Conservation (phyloP, 2,888 invertebrate genomes). For the Drosophila melanosoma region DNA sequence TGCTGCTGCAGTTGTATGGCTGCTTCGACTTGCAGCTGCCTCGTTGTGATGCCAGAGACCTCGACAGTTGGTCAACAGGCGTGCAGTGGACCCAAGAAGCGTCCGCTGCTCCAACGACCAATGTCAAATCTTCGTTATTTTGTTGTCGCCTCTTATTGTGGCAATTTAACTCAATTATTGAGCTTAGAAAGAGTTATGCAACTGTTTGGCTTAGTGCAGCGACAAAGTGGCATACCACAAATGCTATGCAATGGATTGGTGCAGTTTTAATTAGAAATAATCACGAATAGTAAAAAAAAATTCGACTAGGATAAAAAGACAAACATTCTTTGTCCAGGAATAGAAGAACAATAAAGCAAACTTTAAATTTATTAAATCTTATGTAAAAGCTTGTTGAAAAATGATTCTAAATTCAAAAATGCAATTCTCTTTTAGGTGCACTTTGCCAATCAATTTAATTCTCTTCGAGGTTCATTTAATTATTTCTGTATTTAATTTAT, state of each 20-base stretch:
- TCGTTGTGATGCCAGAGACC: not conserved
- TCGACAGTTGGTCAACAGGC: constrained; percentile 24
- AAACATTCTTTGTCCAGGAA: not conserved
- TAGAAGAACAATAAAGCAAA: not conserved
- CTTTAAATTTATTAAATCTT: not conserved
- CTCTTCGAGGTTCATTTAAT: not conserved
- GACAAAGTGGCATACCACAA: not conserved
- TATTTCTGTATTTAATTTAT: not conserved
- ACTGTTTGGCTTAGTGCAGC: constrained; percentile 19
- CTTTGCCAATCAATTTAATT: not conserved
- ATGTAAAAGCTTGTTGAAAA: not conserved
- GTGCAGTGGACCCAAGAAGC: constrained; percentile 8
- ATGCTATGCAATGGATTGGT: constrained; percentile 11
- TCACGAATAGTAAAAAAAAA: not conserved
- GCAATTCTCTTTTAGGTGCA: rapidly evolving
- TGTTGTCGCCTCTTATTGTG: constrained; percentile 7
- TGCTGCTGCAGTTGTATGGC: constrained; percentile 75
- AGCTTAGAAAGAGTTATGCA: constrained; percentile 11
- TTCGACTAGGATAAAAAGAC: not conserved
- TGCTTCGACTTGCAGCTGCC: constrained; percentile 50
- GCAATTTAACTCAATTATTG: constrained; percentile 39
- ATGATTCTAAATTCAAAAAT: not conserved
- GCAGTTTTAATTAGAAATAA: not conserved
- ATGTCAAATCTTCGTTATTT: constrained; percentile 2
- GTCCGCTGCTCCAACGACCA: constrained; percentile 11